Base-by-base conservation (phyloP, 1,140 invertebrate species). In the Metaphire vulgaris region DNA sequence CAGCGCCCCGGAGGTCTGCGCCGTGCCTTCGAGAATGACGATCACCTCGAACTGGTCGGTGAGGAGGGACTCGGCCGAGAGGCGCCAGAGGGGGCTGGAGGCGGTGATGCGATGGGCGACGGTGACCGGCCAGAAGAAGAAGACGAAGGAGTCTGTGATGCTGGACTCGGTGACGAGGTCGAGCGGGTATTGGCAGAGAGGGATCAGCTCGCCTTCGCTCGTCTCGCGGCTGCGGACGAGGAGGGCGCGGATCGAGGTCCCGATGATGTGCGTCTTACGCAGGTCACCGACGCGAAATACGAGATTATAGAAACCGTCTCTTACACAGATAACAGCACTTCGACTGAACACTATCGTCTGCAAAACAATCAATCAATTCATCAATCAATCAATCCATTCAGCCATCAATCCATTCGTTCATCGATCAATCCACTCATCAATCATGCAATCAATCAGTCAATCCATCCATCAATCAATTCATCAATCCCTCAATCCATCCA, bases 211-310 rank as follows among this genome's bases (percentile, higher is more conserved):
- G 66, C 72, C 72, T 16, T 77, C 41, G 2, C 32, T 32, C 15
- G 76, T 77, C 31, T 32, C 14, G 28, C 56, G n/a, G 1, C 66
- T 28, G 70, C 68, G 29, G 28, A 74, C 29, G 68, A 98, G 85
- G 83, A 96, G 92, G 0, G 95, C 94, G 64, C 92, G 85, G 0
- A 97, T 90, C 69, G 90, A 91, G 30, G 85, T 93, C 6, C 93
- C 93, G 69, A 97, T 96, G 68, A 98, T 94, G 83, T 96, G 95
- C 14, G 93, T 95, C 84, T 96, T 96, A 65, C 95, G 88, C 79
- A 85, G 83, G 74, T 86, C 83, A 0, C 83, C 81, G 1, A 86
- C 80, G 41, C 84, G 79, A 33, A 85, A 80, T 1, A 81, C 78
- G 15, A 98, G 86, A 80, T 92, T 93, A 0, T 97, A 87, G 76